Percentiles rank a stretch among this genome's conserved stretches.
Conservation (phyloP, 2,113 vertebrate genomes). For the Erinaceus europaeus region DNA sequence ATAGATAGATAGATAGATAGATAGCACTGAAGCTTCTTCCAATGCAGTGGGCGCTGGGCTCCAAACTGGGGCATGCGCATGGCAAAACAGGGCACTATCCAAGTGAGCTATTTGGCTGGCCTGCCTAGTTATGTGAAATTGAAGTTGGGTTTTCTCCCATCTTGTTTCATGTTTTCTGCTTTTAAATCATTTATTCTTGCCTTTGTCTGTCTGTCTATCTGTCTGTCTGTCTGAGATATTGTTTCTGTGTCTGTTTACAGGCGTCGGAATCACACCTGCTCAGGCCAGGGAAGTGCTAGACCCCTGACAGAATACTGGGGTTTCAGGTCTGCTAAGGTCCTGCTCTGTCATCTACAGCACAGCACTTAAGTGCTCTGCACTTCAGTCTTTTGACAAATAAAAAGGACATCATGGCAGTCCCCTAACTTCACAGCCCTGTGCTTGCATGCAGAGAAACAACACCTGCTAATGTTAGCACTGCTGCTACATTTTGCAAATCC, state of each 20-base stretch:
- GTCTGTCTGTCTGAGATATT: neutral
- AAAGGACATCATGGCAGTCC: neutral
- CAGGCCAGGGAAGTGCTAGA: neutral
- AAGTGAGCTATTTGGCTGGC: no score
- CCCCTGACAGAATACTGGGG: neutral
- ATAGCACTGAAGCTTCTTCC: no score
- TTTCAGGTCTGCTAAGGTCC: neutral
- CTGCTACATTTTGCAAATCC: neutral
- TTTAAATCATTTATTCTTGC: neutral
- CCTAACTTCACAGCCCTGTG: neutral
- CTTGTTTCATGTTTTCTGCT: neutral
- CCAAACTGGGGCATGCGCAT: no score
- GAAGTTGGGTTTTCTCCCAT: neutral
- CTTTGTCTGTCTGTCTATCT: neutral
- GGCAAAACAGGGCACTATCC: no score
- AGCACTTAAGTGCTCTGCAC: neutral
- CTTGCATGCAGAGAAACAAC: neutral
- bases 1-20: no score
- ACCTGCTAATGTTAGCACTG: neutral
- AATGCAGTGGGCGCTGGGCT: no score
- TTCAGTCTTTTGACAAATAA: neutral
- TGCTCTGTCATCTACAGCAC: neutral
- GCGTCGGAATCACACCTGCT: neutral
- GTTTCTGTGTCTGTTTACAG: neutral
- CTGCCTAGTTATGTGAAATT: no score